phyloP scores from a whole-genome alignment of 64 coral and sea anemone species.

The Acropora tenuis region DNA sequence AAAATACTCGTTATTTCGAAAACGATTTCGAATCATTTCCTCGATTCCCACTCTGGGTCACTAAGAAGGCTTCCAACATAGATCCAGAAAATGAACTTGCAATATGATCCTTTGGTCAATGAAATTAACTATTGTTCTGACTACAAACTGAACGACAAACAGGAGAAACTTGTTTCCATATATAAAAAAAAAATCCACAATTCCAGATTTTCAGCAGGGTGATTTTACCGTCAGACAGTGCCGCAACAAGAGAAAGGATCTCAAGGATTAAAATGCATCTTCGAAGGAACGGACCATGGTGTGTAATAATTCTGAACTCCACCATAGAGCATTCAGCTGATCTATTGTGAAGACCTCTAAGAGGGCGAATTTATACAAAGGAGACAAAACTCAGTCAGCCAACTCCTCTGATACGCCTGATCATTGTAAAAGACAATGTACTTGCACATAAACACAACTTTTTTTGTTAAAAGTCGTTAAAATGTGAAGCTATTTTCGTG shows the following conservation, averaged over 20 bases:
- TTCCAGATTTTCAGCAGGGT: background rate
- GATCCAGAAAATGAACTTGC: too few species aligned
- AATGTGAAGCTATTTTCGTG: conserved; percentile 13
- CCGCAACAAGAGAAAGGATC: background rate
- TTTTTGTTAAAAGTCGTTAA: background rate
- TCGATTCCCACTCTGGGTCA: too few species aligned
- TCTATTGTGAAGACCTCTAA: background rate
- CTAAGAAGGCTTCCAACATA: too few species aligned
- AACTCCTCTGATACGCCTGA: conserved; percentile 14
- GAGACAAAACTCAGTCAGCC: conserved; percentile 5
- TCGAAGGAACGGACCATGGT: conserved; percentile 20
- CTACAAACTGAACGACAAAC: background rate
- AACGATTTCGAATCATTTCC: too few species aligned
- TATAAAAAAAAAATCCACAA: background rate
- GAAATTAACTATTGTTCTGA: background rate
- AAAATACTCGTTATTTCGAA: background rate
- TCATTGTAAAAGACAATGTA: background rate
- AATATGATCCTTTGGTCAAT: background rate
- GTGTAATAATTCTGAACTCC: conserved; percentile 37
- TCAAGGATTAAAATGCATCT: background rate
- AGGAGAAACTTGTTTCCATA: background rate
- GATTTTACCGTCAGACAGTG: conserved; percentile 4
- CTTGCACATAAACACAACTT: background rate
- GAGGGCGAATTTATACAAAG: background rate
- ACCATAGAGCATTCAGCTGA: conserved; percentile 31